A percentile compares a stretch with the other conserved stretches of the same genome.
Conservation (phyloP, 2,888 invertebrate genomes). For the Polydrusus pterygomalis region DNA sequence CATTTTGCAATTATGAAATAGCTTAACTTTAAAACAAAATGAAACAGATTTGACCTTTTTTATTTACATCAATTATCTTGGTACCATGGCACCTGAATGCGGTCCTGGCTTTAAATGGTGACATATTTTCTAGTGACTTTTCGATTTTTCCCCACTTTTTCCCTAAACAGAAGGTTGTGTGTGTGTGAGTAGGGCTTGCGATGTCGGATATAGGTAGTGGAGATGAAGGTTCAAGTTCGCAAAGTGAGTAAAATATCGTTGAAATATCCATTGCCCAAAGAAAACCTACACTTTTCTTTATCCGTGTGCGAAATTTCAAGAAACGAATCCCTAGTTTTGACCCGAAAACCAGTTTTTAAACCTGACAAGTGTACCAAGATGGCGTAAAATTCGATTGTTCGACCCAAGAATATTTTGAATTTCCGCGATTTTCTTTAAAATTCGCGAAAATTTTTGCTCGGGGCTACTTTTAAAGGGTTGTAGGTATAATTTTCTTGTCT, state of each 20-base stretch:
- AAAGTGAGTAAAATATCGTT: conserved; percentile 78
- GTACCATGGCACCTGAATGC: conserved; percentile 1
- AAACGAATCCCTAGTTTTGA: conserved; percentile 7
- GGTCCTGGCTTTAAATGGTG: conserved; percentile 35
- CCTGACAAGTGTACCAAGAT: conserved; percentile 68
- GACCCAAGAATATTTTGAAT: conserved; percentile 32
- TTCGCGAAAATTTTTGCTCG: conserved; percentile 16
- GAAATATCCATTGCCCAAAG: conserved; percentile 41
- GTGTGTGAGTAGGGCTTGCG: conserved; percentile 70
- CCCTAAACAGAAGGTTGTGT: conserved; percentile 69
- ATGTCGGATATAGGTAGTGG: conserved; percentile 89
- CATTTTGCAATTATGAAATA: background rate
- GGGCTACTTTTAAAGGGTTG: background rate
- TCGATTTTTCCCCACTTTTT: conserved; percentile 63
- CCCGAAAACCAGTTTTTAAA: conserved; percentile 45
- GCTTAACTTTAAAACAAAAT: background rate
- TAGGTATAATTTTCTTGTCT: background rate
- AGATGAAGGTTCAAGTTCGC: conserved; percentile 86
- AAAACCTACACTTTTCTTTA: conserved; percentile 34
- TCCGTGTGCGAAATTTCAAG: conserved; percentile 40
- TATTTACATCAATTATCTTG: too few species aligned
- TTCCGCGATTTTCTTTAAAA: conserved; percentile 26
- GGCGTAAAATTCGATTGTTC: conserved; percentile 63
- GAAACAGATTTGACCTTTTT: background rate
- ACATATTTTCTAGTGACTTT: conserved; percentile 62